Evolutionary conservation across 2,888 invertebrate species (phyloP).

Genomic region (Notodonta ziczac): DNA sequence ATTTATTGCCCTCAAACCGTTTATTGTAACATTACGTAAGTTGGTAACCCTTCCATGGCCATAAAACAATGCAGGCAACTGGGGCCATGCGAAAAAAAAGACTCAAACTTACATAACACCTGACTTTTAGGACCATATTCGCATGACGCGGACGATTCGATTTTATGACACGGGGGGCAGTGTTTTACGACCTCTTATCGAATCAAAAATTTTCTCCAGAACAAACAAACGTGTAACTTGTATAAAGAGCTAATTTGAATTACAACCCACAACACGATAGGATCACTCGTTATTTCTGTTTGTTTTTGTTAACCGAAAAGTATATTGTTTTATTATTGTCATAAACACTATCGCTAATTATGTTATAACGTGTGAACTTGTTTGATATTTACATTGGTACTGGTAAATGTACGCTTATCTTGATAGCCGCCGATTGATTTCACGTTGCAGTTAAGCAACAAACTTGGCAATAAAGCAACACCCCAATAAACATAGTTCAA

Average conservation of each 20-base stretch:
- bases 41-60: slow-evolving; percentile 71
- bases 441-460: slow-evolving; percentile 11
- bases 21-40: slow-evolving; percentile 78
- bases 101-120: slow-evolving; percentile 58
- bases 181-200: slow-evolving; percentile 79
- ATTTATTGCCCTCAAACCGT: slow-evolving; percentile 75
- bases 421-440: slow-evolving; percentile 33
- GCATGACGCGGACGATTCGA: slow-evolving; percentile 58
- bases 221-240: slow-evolving; percentile 67
- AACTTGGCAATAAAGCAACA: background rate
- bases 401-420: slow-evolving; percentile 35
- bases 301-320: slow-evolving; percentile 32
- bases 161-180: slow-evolving; percentile 77
- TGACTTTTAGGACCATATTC: slow-evolving; percentile 61
- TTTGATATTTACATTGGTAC: slow-evolving; percentile 38
- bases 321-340: slow-evolving; percentile 36
- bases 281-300: slow-evolving; percentile 41
- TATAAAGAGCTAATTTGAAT: slow-evolving; percentile 63
- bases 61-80: slow-evolving; percentile 74
- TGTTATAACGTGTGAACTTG: slow-evolving; percentile 42
- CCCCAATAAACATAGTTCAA: slow-evolving; percentile 1
- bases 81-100: slow-evolving; percentile 65
- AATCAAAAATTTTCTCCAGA: slow-evolving; percentile 70
- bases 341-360: slow-evolving; percentile 38
- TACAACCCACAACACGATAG: slow-evolving; percentile 51